These are phyloP conservation scores for Percina caprodes DNA, from an alignment of 2,113 vertebrate species.

Conservation along the genomic window DNA sequence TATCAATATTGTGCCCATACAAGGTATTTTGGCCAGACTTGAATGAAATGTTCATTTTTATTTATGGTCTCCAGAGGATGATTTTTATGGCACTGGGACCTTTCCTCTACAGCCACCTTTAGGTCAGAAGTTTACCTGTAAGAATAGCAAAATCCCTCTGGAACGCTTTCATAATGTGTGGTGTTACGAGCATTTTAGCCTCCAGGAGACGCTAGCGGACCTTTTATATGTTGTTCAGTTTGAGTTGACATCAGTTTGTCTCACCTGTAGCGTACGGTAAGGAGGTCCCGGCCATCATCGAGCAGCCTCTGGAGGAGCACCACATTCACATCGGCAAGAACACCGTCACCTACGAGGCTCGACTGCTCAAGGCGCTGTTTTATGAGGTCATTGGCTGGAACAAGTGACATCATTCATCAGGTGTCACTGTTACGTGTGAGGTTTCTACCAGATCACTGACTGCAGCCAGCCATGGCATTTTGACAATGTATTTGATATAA, in stretches of 20 bases:
- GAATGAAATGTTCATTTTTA: background rate
- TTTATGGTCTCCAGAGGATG: no score
- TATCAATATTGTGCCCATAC: background rate
- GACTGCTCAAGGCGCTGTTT: conserved; percentile 91
- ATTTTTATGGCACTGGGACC: no score
- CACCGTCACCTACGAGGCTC: conserved; percentile 94
- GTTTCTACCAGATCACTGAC: background rate
- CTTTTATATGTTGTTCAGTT: background rate
- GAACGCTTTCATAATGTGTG: background rate
- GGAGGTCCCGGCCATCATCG: conserved; percentile 91
- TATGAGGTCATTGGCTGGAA: conserved; percentile 93
- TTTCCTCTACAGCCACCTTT: no score
- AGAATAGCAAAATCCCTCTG: background rate
- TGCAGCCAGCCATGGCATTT: background rate
- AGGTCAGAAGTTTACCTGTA: no score
- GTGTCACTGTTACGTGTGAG: background rate
- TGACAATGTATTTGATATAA: background rate
- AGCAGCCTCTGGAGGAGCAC: conserved; percentile 93
- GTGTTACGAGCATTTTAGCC: background rate
- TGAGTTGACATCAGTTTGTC: background rate
- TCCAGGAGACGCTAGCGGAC: background rate
- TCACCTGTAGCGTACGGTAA: conserved; percentile 84
- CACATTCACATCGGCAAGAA: conserved; percentile 91
- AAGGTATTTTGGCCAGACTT: background rate
- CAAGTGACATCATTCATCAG: conserved; percentile 69